phyloP scores from a whole-genome alignment of 1,140 invertebrate genomes.

The Dreissena polymorpha region DNA sequence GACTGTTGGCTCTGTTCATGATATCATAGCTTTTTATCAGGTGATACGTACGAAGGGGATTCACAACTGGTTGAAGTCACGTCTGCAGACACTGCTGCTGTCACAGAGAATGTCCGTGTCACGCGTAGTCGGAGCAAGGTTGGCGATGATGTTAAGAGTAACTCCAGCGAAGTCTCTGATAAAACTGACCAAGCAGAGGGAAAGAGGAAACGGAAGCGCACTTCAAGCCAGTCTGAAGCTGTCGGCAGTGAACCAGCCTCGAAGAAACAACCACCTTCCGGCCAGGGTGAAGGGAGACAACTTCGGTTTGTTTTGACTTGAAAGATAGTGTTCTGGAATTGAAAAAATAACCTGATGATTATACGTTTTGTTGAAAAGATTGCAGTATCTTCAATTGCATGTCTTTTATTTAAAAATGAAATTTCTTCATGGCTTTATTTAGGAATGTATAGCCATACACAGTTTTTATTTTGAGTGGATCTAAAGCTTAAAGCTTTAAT shows the following conservation, averaged over 20 bases:
- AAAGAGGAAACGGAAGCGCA: slow-evolving; percentile 31
- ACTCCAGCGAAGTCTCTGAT: slow-evolving; percentile 25
- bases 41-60: slow-evolving; percentile 10
- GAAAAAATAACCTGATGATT: background rate
- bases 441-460: background rate
- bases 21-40: background rate
- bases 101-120: background rate
- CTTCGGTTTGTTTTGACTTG: slow-evolving; percentile 15
- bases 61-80: slow-evolving; percentile 21
- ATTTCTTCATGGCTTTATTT: background rate
- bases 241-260: background rate
- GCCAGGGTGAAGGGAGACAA: slow-evolving; percentile 38
- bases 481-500: background rate
- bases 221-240: slow-evolving; percentile 20
- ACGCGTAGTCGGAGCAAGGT: slow-evolving; percentile 38
- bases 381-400: background rate
- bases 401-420: background rate
- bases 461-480: background rate
- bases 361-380: background rate
- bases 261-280: slow-evolving; percentile 10
- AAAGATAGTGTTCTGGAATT: background rate
- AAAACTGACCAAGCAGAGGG: slow-evolving; percentile 12
- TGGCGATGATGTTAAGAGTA: slow-evolving; percentile 27
- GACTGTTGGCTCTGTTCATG: no score
- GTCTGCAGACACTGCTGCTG: slow-evolving; percentile 16